Conservation (phyloP, 2,888 invertebrate species). For the Eupithecia centaureata region DNA sequence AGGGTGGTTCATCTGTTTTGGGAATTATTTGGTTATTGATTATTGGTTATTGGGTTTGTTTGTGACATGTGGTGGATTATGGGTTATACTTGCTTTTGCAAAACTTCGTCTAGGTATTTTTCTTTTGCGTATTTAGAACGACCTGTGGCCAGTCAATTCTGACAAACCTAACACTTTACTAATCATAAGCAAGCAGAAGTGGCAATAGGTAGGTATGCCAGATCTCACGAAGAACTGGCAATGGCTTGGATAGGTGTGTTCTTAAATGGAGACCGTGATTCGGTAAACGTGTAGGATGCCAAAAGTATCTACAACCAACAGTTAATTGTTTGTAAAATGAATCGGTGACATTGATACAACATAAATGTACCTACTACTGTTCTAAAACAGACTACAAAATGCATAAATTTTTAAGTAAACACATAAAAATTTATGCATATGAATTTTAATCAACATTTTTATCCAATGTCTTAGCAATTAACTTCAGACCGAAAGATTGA, state of each 20-base stretch:
- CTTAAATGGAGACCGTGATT: too few relatives aligned
- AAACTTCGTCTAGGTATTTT: neutral
- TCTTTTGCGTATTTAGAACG: neutral
- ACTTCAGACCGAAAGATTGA: neutral
- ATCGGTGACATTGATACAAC: neutral
- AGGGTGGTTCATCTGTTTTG: constrained; percentile 26
- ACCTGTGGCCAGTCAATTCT: neutral
- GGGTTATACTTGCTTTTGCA: neutral
- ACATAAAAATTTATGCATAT: neutral
- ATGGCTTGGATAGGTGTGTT: too few relatives aligned
- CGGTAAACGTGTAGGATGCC: too few relatives aligned
- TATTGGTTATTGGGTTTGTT: neutral
- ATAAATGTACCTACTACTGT: too few relatives aligned
- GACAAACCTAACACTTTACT: neutral
- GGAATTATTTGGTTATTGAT: constrained; percentile 20
- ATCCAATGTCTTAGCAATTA: neutral
- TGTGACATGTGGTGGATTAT: neutral
- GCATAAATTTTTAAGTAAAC: neutral
- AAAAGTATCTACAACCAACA: neutral
- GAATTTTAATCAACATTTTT: neutral
- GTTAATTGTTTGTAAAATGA: neutral
- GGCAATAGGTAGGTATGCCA: too few relatives aligned
- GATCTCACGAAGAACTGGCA: too few relatives aligned
- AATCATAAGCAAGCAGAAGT: too few relatives aligned
- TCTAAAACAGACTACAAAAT: neutral